These are phyloP conservation scores for Acanthaster planci DNA, from an alignment of 35 echinoderm and acorn worm genomes.

Conservation along the genomic window DNA sequence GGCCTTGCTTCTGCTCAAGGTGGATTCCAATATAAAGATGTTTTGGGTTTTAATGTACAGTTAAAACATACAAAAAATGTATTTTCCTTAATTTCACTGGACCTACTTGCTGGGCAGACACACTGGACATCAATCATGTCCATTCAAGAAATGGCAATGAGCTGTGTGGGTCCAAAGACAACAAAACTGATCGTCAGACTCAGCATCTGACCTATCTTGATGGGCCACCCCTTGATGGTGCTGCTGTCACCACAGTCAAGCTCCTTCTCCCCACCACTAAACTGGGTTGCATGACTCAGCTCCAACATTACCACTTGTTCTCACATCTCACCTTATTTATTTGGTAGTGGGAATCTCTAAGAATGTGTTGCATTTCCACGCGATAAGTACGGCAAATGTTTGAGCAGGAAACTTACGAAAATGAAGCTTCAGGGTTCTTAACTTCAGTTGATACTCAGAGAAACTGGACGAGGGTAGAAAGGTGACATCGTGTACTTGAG, in stretches of 20 bases:
- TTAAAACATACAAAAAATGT: no score
- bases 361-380: not conserved
- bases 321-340: not conserved
- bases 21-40: no score
- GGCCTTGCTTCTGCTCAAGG: no score
- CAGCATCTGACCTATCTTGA: no score
- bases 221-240: no score
- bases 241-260: not conserved
- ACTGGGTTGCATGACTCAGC: not conserved
- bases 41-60: no score
- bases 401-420: not conserved
- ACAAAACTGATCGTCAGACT: no score
- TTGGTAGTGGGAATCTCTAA: not conserved
- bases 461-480: slow-evolving; percentile 8
- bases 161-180: no score
- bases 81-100: no score
- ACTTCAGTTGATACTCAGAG: slow-evolving; percentile 8
- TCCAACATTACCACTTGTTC: not conserved
- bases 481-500: not conserved
- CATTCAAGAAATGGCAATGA: no score
- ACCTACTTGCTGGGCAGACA: no score
- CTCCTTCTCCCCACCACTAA: not conserved
- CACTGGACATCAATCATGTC: no score
- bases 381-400: not conserved
- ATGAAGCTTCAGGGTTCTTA: not conserved